Base-by-base conservation (phyloP, 2,888 invertebrate species). In the Elgonia sp. region DNA sequence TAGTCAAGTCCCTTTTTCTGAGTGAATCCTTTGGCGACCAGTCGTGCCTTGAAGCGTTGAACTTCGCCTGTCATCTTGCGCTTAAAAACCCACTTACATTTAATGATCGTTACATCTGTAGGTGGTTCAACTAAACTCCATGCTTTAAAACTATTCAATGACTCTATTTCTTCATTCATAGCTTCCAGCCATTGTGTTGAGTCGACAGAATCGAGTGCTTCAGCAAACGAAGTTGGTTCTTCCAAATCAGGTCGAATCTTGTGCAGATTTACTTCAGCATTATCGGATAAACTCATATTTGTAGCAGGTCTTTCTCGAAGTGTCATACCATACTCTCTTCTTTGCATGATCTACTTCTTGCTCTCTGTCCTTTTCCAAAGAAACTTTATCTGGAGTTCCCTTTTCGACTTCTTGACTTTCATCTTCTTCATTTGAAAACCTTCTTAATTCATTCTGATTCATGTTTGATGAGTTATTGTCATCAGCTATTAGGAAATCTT, bases 71-170 rank as follows among this genome's bases (percentile, higher is more conserved):
- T n/a, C 60, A 20, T 65, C 72, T 89, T 89, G 9, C 20, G 60
- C n/a, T 72, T 86, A 57, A 77, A 90, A 0, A 88, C 77, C 84
- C 86, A 88, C 40, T 69, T 84, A 46, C 86, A 86, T 40, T 81
- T 86, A 21, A 86, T 29, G 7, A 62, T 40, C 16, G 75, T 89
- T 12, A 39, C 40, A n/a, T 63, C 80, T 0, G 40, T 42, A 3
- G 89, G 88, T 69, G 42, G 62, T 18, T 76, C 39, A 16, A 87
- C 81, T 18, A 76, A n/a, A 14, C 10, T 20, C 63, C 63, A 76
- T 0, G 39, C 14, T 7, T 73, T 40, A 39, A 50, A 50, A 62
- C 16, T 63, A 0, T 7, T 57, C 42, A 88, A 37, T 10, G 89
- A 80, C 16, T 89, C 67, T 12, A 77, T 76, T 65, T 89, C 87